Evolutionary conservation across 2,888 invertebrate species (phyloP), one percentile per base, ranked within the genome.

Genomic region (Drosophila paracracens): DNA sequence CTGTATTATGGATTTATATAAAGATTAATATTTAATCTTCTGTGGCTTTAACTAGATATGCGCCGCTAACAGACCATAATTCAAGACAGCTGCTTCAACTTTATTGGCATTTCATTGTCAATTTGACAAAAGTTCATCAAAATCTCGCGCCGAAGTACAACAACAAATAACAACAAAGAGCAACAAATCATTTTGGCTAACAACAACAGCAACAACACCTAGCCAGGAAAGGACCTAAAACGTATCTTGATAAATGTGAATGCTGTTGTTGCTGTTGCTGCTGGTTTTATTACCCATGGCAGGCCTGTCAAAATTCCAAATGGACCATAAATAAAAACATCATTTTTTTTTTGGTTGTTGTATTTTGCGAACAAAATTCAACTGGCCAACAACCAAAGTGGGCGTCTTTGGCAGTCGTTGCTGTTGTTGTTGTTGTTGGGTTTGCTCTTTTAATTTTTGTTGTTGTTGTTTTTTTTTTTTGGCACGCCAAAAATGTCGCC

Each of bases 271-370:
- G 69, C 21, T 66, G 67, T 66, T 74, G 75, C 51, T 79, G 76
- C 43, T 76, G 74, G 56, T 74, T 83, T 88, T 88, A 88, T 89
- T 87, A 82, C 89, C 89, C 86, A 74, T 90, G 79, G 88, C 86
- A 75, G 82, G 82, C 73, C 91, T 91, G 92, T 92, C 91, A 91
- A 91, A 92, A 91, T 87, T 88, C 84, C 90, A 91, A 92, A 92
- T 91, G 91, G 89, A 82, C 91, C 92, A 91, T 92, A 91, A 92
- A 92, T 92, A 92, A 92, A 92, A 92, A 88, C 91, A 92, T 92
- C 86, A 91, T 88, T 90, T 91, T 91, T 86, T 83, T 79, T 68
- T 8, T 25, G 27, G 27, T 56, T 40, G 4, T 7, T 57, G 35
- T 51, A 25, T 38, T 25, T 54, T 29, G 58, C 54, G 36, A 56